Conservation (phyloP, 2,113 vertebrate genomes). For the Numida meleagris region DNA sequence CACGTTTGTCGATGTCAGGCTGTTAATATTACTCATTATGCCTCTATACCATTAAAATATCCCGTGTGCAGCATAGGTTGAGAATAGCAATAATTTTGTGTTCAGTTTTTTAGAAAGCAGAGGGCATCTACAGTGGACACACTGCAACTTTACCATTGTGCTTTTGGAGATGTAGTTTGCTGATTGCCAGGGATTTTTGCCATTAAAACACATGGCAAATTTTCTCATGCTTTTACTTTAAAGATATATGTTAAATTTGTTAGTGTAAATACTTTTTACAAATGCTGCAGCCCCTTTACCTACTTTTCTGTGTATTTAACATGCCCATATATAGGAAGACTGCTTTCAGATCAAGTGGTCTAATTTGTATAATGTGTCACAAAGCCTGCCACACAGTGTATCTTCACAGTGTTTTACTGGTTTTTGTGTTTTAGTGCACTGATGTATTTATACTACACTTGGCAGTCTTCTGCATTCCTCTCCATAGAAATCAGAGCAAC, state of each 20-base stretch:
- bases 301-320: background rate
- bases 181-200: background rate
- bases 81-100: background rate
- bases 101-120: background rate
- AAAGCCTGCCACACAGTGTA: background rate
- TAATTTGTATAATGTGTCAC: background rate
- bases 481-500: background rate
- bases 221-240: background rate
- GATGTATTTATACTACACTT: background rate
- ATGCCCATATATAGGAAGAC: background rate
- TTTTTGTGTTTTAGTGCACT: background rate
- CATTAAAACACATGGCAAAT: background rate
- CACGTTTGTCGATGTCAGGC: background rate
- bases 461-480: background rate
- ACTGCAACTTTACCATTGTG: background rate
- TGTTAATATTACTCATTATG: background rate
- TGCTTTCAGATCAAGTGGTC: background rate
- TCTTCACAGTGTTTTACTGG: background rate
- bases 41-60: background rate
- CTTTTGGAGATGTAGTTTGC: background rate
- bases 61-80: background rate
- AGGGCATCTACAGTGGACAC: background rate
- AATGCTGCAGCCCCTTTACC: background rate
- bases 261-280: conserved; percentile 2
- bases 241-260: background rate